Evolutionary conservation across 2,113 vertebrate species (phyloP), one percentile per base, ranked within the genome.

Genomic region (Centropus bengalensis): DNA sequence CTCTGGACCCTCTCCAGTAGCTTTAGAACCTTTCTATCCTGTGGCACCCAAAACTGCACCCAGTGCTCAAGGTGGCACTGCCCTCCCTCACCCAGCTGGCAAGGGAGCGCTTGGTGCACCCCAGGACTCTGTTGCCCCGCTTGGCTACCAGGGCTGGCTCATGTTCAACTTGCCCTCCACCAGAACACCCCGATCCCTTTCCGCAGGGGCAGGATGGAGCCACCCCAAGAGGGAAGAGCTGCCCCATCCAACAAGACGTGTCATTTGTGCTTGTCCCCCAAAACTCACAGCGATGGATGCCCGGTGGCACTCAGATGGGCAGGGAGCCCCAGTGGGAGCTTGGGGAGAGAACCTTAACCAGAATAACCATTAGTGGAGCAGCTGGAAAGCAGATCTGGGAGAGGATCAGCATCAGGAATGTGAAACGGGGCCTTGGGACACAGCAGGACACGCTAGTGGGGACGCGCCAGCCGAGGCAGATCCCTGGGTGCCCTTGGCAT

Each of bases 401-500:
- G 94, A 6, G 0, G 13, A 76, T 74, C 67, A 26, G 85, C 88
- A 36, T 1, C 13, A 3, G 95, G 93, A 95, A 94, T 87, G 73
- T 32, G 88, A 93, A 70, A 12, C 42, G 0, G 77, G 66, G 84
- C 75, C 92, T 27, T 8, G 3, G 90, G 89, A 82, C 33, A 0
- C 82, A 30, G 55, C 13, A 3, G 82, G 91, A 94, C 82, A 82
- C 8, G 1, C 87, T 19, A 63, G 77, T 18, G 75, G 75, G 89
- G 58, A 93, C 64, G 5, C 26, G 49, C 52, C 74, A 55, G 78
- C 3, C 3, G 12, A 20, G 70, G 44, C 87, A 66, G 89, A 76
- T 76, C 81, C 81, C 89, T 2, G 44, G 54, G 40, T 91, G 92
- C 93, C 90, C 89, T 94, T 94, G 83, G 96, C 86, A 47, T 77